Evolutionary conservation across 2,113 vertebrate genomes (phyloP), one percentile per base, ranked within the genome.

Genomic region (Tricholaema leucomelas): DNA sequence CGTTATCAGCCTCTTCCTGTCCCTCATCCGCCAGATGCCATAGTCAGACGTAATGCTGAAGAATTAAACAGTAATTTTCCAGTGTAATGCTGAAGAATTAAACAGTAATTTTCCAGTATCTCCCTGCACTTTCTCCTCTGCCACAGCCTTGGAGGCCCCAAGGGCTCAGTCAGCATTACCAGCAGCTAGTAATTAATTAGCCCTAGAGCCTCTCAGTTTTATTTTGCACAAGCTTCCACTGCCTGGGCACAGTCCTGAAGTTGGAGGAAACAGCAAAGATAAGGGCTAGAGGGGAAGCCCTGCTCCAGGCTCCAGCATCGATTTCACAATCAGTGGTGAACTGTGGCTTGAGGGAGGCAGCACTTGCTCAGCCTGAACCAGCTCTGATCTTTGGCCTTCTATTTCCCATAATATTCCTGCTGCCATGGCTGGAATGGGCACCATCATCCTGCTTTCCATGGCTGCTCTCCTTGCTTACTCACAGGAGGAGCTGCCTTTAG

Each of bases 71-170:
- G 81, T 90, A 70, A 70, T 93, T 95, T 92, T 91, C 92, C 88
- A 81, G 42, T 82, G 28, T 59, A 71, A 52, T 15, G 18, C 81
- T 38, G 25, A 61, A 63, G 64, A 87, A 94, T 96, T 85, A 93
- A 95, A 94, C 79, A 56, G 88, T 93, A 74, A 90, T 96, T 96
- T 96, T 95, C 95, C 92, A 90, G 31, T 91, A 60, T 65, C 52
- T 66, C 35, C 65, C 91, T 87, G 76, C 69, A 81, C 76, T 92
- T 79, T 73, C 70, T 90, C 69, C 75, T 79, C 70, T 89, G 44
- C 80, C 78, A 48, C 73, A 87, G 76, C 59, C 76, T 73, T 76
- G 74, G 72, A 67, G 25, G 87, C 93, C 48, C 86, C 1, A 4
- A 60, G 42, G 50, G 2, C n/a, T 55, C 75, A 63, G 85, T 64